Evolutionary conservation across 92 coral and sea anemone genomes (phyloP).

Genomic region (Porites cylindrica): DNA sequence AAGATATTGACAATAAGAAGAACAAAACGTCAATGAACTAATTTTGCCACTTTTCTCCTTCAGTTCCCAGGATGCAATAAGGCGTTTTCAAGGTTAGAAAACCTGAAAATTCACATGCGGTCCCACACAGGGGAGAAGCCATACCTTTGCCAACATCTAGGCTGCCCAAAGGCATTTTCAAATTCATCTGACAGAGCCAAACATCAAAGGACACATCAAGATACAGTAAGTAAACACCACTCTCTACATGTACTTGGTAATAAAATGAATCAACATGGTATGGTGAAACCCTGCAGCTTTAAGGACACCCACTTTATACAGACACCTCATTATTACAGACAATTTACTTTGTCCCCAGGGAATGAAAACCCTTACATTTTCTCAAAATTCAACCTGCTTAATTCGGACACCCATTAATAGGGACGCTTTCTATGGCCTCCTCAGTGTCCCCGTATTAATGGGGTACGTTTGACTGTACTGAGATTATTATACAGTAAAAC

Average conservation of each 20-base stretch:
- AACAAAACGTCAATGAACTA: not conserved
- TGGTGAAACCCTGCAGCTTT: too few species aligned
- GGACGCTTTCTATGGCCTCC: too few species aligned
- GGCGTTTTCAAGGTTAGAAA: conserved; percentile 97
- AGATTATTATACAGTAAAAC: too few species aligned
- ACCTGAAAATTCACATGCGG: conserved; percentile 96
- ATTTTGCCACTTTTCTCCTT: not conserved
- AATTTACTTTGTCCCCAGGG: too few species aligned
- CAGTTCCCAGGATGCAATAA: conserved; percentile 97
- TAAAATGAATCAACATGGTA: too few species aligned
- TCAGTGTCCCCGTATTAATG: too few species aligned
- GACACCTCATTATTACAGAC: too few species aligned
- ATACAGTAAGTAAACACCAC: conserved; percentile 75
- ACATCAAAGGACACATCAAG: conserved; percentile 97
- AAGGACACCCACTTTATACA: too few species aligned
- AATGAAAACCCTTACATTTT: too few species aligned
- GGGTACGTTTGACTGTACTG: too few species aligned
- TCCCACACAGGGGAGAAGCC: conserved; percentile 99
- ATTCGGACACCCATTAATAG: too few species aligned
- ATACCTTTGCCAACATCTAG: conserved; percentile 91
- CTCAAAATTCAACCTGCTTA: too few species aligned
- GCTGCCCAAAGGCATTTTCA: conserved; percentile 97
- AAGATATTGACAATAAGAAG: not conserved
- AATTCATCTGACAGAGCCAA: conserved; percentile 99
- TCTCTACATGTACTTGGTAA: not conserved